Base-by-base conservation (phyloP, 1,140 invertebrate genomes). In the Gryon sp. region DNA sequence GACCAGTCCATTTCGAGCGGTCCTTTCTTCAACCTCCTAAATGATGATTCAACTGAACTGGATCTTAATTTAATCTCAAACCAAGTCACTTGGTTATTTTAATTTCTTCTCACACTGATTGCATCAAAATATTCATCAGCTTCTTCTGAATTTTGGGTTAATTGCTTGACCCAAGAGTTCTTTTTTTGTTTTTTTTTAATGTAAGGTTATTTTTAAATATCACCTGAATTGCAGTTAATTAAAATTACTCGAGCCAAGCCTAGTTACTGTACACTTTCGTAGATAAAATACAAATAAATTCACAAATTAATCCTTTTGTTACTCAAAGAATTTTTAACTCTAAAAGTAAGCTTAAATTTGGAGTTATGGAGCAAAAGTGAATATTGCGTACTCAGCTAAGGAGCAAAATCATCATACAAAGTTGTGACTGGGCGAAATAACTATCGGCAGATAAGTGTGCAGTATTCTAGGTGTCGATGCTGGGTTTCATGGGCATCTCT, bases 381-480 rank as follows among this genome's bases (percentile, higher is more conserved):
- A 41, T 57, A 41, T 57, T 75, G 60, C 59, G 43, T 28, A 53
- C 59, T 68, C 46, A 52, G 60, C 26, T 36, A 32, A 57, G 55
- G 22, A 55, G 62, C 68, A 43, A 40, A 46, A 73, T 77, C 75
- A 69, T 57, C 69, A 28, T 53, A 63, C 53, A 46, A 45, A 75
- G 62, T 73, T 76, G 72, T 79, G 77, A 79, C 72, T 63, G 57
- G 43, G 68, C 48, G 68, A 70, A 73, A 75, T 75, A 57, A 19
- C 70, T 65, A 63, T 73, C 63, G 69, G 55, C 38, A 30, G 57
- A 69, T 74, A 66, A 74, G 62, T 76, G 68, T 76, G 69, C 76
- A 81, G 69, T 78, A 76, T 80, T 30, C 74, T 75, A 84, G 83
- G 80, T 84, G 82, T 84, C 79, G 80, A 82, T 78, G 76, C 78